Evolutionary conservation across 37 sponge, comb jelly and placozoan species (phyloP), one percentile per base, ranked within the genome.

Genomic region (Oscarella lobularis): DNA sequence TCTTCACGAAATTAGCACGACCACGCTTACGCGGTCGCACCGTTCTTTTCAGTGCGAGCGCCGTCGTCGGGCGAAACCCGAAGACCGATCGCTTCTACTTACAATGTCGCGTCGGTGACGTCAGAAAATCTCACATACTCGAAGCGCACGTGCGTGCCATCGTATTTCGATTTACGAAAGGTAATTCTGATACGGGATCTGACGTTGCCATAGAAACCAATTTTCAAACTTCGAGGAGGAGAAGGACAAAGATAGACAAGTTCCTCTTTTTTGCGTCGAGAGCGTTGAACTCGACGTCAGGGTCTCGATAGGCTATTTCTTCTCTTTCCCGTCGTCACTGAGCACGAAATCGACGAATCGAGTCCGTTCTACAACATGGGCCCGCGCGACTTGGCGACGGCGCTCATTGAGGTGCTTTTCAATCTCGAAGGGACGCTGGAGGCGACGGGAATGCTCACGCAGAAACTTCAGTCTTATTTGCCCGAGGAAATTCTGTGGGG

Each of bases 381-480:
- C 35, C 76, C 33, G 9, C 9, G 1, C 0, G 70, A 80, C 32
- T 38, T 92, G 66, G 29, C 4, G 33, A 29, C 41, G 5, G 33
- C 66, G 33, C 77, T 83, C 54, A 36, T 85, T 36, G 93, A 92
- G 73, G 30, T 92, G 27, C 84, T 92, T 5, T 81, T 85, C 1
- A 40, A 86, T 36, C 76, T 92, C 34, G 93, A 92, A 76, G 93
- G 89, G 6, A 83, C 84, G 37, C 85, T 92, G 38, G 93, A 92
- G 73, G 81, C 81, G 0, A 92, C 93, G 3, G 84, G 89, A 1
- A 78, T 86, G 9, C 88, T 87, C 0, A 73, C 82, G 0, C 93
- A 92, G 73, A 85, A 79, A 0, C 69, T 88, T 55, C 80, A 81
- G 83, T 92, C 93, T n/a, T 92, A 89, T 77, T 85, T 80, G 0